phyloP scores from a whole-genome alignment of 2,113 vertebrate genomes.

The Xyrauchen texanus region DNA sequence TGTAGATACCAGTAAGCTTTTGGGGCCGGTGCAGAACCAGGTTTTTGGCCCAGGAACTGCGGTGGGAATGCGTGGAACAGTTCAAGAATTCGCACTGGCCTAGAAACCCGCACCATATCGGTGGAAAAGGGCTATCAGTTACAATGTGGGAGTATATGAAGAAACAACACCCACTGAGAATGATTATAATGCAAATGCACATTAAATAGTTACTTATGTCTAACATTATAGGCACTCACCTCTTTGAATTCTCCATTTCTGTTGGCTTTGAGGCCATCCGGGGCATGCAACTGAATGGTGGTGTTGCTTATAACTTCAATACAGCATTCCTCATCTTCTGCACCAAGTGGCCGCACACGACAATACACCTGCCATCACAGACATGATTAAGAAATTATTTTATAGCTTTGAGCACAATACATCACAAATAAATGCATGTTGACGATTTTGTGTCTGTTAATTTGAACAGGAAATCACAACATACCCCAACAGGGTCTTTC shows the following conservation, averaged over 20 bases:
- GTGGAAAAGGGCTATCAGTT: too few relatives aligned
- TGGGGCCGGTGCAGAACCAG: too few relatives aligned
- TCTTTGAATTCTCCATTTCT: slow-evolving; percentile 92
- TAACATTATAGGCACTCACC: slow-evolving; percentile 66
- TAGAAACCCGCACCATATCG: too few relatives aligned
- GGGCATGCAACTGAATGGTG: slow-evolving; percentile 88
- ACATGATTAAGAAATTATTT: not conserved
- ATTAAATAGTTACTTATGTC: not conserved
- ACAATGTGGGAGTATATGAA: too few relatives aligned
- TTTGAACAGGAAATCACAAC: slow-evolving; percentile 43
- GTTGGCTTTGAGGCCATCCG: slow-evolving; percentile 83
- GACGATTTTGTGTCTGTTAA: too few relatives aligned
- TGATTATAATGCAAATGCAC: not conserved
- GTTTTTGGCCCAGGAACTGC: too few relatives aligned
- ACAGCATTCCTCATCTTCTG: slow-evolving; percentile 81
- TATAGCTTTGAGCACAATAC: not conserved
- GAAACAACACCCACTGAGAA: too few relatives aligned
- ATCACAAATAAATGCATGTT: not conserved
- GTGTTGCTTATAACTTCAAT: slow-evolving; percentile 87
- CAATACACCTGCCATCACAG: slow-evolving; percentile 83
- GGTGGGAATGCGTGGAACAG: too few relatives aligned
- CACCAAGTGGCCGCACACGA: slow-evolving; percentile 83
- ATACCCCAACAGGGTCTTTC: slow-evolving; percentile 83
- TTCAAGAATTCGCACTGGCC: too few relatives aligned
- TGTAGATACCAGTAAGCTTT: too few relatives aligned